Base-by-base conservation (phyloP, 2,888 invertebrate species). In the Gryllus longicercus region DNA sequence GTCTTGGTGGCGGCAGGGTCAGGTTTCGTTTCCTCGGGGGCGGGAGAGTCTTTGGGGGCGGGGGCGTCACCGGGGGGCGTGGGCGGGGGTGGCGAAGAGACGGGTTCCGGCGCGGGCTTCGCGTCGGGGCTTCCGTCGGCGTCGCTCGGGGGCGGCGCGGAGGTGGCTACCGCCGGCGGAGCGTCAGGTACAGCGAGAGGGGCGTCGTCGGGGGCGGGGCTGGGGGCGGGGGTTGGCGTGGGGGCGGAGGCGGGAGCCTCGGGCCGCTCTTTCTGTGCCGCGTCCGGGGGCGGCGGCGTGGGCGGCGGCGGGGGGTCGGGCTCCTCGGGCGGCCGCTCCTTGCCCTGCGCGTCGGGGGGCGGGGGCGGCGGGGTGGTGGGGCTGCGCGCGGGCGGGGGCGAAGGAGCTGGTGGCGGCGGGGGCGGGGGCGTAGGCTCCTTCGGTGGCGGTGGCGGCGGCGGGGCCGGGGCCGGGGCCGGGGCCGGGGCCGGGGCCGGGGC, bases 131-230 rank as follows among this genome's bases (percentile, higher is more conserved):
- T 49, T 25, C 63, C n/a, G 78, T 25, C 74, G 51, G 38, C 25
- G 12, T 14, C 25, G 77, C 14, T 23, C 25, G 14, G 77, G 23
- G 12, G 38, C 50, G 14, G 77, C 23, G 49, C 23, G 21, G 63
- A 18, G 16, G 14, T 0, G 12, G n/a, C 63, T 63, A 11, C 63
- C 63, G n/a, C 63, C 63, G 14, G 14, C 63, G 63, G 63, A n/a
- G 49, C 77, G 10, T 77, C 50, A 77, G 50, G 77, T 38, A 23
- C 78, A 50, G 11, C 78, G 50, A n/a, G 51, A 21, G 51, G 25
- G 49, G 38, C 78, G 23, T 78, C 78, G 78, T 38, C 78, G 50
- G 78, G 51, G 63, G 16, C n/a, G 63, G n/a, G 16, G 63, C 63
- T 38, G 38, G 38, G 63, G 63, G 11, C 5, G 14, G 16, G 63